Percentiles rank a stretch among this genome's conserved stretches.
phyloP scores from a whole-genome alignment of 2,797 vertebrate genomes.

The Pteronotus mesoamericanus region DNA sequence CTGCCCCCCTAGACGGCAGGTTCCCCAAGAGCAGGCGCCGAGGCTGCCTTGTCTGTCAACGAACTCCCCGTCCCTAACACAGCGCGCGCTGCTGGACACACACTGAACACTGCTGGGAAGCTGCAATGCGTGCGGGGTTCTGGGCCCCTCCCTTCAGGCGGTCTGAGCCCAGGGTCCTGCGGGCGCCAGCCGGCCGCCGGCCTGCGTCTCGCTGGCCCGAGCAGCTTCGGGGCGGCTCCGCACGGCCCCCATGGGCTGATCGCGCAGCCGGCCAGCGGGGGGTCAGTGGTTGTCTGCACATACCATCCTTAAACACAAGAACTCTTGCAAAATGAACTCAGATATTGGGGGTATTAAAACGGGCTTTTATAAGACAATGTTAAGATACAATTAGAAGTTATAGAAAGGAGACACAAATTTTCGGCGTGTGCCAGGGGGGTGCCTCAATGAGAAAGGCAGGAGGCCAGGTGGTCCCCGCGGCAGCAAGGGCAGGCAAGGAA shows the following conservation, averaged over 20 bases:
- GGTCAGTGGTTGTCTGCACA: rapidly evolving
- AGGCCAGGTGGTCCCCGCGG: not conserved
- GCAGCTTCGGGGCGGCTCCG: rapidly evolving
- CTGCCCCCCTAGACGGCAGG: not conserved
- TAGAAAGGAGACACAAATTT: not conserved
- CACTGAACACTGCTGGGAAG: rapidly evolving
- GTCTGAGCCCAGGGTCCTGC: not conserved
- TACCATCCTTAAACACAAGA: not conserved
- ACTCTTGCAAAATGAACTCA: not conserved
- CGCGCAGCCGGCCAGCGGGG: rapidly evolving
- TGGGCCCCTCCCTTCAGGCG: not conserved
- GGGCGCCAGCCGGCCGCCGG: not conserved
- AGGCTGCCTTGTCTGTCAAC: not conserved
- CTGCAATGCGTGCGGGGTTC: not conserved
- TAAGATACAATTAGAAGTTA: not conserved
- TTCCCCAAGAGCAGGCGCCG: not conserved
- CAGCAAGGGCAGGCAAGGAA: too few relatives aligned
- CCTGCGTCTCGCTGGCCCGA: rapidly evolving
- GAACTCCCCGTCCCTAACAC: not conserved
- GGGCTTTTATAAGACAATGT: not conserved
- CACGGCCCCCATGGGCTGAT: rapidly evolving
- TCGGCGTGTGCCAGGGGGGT: not conserved
- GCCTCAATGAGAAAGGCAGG: not conserved
- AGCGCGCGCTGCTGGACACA: rapidly evolving
- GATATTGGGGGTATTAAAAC: not conserved